Percentiles rank a stretch among this genome's conserved stretches.
These are phyloP conservation scores for Scatophagus argus DNA, from an alignment of 2,113 vertebrate genomes.

Conservation along the genomic window DNA sequence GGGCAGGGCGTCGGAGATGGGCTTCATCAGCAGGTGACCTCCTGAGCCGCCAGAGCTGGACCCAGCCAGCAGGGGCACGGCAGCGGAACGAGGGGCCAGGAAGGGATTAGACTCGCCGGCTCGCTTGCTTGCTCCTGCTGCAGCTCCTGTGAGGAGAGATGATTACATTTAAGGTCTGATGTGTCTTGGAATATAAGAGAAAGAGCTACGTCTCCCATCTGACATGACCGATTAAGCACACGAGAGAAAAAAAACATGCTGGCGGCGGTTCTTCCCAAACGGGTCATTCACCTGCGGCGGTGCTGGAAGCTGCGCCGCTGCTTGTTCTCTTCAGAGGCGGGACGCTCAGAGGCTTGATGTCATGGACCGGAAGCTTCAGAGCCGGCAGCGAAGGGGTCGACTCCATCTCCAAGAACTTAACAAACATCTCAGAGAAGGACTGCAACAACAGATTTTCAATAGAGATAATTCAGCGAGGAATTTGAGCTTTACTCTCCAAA, in stretches of 20 bases:
- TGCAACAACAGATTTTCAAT: slow-evolving; percentile 60
- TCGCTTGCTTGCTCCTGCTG: slow-evolving; percentile 80
- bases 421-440: slow-evolving; percentile 98
- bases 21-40: slow-evolving; percentile 95
- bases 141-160: slow-evolving; percentile 47
- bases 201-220: background rate
- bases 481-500: background rate
- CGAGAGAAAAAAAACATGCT: background rate
- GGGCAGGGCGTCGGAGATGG: slow-evolving; percentile 92
- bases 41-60: slow-evolving; percentile 73
- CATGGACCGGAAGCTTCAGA: slow-evolving; percentile 88
- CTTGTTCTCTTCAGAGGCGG: slow-evolving; percentile 80
- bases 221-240: background rate
- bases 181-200: background rate
- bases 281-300: slow-evolving; percentile 80
- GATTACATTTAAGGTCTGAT: background rate
- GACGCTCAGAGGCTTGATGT: slow-evolving; percentile 88
- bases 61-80: slow-evolving; percentile 88
- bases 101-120: slow-evolving; percentile 88
- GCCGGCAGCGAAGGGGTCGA: slow-evolving; percentile 90
- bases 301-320: slow-evolving; percentile 31
- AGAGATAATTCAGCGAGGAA: accelerated
- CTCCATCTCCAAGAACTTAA: slow-evolving; percentile 97
- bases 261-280: background rate
- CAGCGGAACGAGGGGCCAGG: slow-evolving; percentile 94